Base-by-base conservation (phyloP, 2,888 invertebrate genomes). In the Cerastis rubricosa region DNA sequence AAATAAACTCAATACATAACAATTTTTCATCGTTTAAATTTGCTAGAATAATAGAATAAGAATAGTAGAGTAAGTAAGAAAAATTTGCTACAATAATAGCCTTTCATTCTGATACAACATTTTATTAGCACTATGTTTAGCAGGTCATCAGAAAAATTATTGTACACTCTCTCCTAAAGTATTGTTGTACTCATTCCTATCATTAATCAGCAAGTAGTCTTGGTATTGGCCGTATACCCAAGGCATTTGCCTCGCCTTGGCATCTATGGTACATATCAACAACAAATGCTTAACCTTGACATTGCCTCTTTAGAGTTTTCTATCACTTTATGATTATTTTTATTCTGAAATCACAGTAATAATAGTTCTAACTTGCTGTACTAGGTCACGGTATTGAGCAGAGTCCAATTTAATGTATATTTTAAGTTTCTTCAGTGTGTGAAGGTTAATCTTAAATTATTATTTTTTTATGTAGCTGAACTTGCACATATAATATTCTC, bases 281-380 rank as follows among this genome's bases (percentile, higher is more conserved):
- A 87, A 85, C 78, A 74, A 68, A 80, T 47, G 54, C 59, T 22
- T 78, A 87, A 76, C 86, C 87, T 87, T 87, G 87, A 87, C 87
- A 87, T 63, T 87, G 87, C 63, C 67, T 76, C 6, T 61, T 61
- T 66, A 85, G 43, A 71, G 72, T 77, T 80, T 72, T 54, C 43
- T 40, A 75, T 77, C 4, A 76, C n/a, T 61, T 76, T 3, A 35
- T 17, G 45, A 40, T n/a, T 73, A 45, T 65, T 63, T 59, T 64
- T 9, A 54, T 22, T 47, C 47, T 25, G 19, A 51, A 74, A 67
- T 49, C 35, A 25, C 54, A 22, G 12, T 35, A 40, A 29, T 67
- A 35, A 45, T 65, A 45, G 17, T 61, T 64, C 14, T 67, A 40
- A 40, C 5, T 45, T 45, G 19, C 19, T 45, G 12, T 54, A 45